These are phyloP conservation scores for Nomada hirtipes DNA, from an alignment of 2,888 invertebrate genomes.

Conservation along the genomic window DNA sequence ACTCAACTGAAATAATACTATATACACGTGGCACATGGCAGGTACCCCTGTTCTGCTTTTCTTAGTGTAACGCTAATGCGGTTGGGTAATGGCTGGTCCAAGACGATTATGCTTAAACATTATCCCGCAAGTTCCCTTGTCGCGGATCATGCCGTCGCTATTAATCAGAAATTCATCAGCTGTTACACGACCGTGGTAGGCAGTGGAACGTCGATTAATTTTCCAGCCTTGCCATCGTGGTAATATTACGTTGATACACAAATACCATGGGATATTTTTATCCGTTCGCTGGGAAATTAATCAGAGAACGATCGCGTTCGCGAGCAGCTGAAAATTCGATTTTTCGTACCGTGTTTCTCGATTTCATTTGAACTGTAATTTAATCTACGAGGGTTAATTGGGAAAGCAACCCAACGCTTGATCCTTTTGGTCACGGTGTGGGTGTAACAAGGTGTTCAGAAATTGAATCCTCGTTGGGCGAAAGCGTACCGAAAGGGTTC, in stretches of 20 bases:
- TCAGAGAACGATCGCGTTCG: not conserved
- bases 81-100: constrained; percentile 45
- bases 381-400: too few species aligned
- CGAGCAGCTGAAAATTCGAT: too few species aligned
- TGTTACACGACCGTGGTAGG: not conserved
- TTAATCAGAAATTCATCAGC: constrained; percentile 51
- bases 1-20: constrained; percentile 13
- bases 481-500: too few species aligned
- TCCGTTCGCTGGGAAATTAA: not conserved
- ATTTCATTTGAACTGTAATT: too few species aligned
- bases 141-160: constrained; percentile 31
- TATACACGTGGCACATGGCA: not conserved
- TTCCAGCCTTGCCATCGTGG: not conserved
- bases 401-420: too few species aligned
- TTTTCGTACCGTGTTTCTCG: too few species aligned
- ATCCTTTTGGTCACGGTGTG: too few species aligned
- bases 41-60: constrained; percentile 7
- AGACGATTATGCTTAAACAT: constrained; percentile 60
- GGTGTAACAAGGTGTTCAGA: too few species aligned
- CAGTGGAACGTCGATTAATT: constrained; percentile 48
- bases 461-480: too few species aligned
- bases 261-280: not conserved
- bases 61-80: constrained; percentile 47
- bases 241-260: not conserved
- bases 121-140: constrained; percentile 32